Conservation (phyloP, 2,113 vertebrate genomes). For the Trachemys scripta region DNA sequence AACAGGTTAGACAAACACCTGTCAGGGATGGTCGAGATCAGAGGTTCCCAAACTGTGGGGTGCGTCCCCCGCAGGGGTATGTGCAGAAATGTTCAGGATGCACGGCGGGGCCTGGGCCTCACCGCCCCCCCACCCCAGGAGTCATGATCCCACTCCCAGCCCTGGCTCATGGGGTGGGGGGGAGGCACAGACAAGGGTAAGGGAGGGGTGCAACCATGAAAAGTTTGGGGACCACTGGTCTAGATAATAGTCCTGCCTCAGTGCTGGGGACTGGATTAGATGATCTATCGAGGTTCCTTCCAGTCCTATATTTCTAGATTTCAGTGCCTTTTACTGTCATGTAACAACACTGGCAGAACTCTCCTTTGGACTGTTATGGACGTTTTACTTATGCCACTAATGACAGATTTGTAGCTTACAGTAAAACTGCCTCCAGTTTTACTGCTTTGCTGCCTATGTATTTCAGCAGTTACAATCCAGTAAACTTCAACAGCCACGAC, state of each 20-base stretch:
- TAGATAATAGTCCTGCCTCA: not conserved
- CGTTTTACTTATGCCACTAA: not conserved
- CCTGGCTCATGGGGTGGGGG: too few species aligned
- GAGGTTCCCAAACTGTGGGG: too few species aligned
- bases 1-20: not conserved
- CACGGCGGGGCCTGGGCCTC: too few species aligned
- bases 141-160: too few species aligned
- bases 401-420: slow-evolving; percentile 34
- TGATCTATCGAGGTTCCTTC: not conserved
- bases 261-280: not conserved
- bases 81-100: too few species aligned
- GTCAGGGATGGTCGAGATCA: not conserved
- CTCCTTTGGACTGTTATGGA: not conserved
- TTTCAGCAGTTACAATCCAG: slow-evolving; percentile 47
- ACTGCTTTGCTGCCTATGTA: slow-evolving; percentile 41
- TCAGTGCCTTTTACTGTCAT: not conserved
- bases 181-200: too few species aligned
- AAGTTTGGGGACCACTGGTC: too few species aligned
- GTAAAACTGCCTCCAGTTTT: slow-evolving; percentile 40
- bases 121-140: too few species aligned
- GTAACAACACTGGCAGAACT: not conserved
- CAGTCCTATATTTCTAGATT: not conserved
- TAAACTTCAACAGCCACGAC: slow-evolving; percentile 11
- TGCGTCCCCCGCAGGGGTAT: too few species aligned
- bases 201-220: too few species aligned